Conservation (phyloP, 2,797 vertebrate species). For the Epinephelus coioides region DNA sequence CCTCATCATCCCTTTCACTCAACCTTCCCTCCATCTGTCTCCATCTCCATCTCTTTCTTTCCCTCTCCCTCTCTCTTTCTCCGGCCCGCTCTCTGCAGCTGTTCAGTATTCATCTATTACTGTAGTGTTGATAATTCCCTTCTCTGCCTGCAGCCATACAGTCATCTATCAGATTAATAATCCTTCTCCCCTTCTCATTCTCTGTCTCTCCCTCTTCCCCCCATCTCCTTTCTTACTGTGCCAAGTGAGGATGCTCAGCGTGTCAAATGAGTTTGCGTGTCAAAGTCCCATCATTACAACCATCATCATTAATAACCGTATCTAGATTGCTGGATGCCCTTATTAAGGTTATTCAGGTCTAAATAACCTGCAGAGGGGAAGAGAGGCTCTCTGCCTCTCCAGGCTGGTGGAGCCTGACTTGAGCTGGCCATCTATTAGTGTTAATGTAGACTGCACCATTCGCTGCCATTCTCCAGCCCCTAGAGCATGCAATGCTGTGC, state of each 20-base stretch:
- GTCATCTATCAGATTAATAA: slow-evolving; percentile 88
- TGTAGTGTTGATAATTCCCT: slow-evolving; percentile 87
- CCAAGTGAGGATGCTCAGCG: slow-evolving; percentile 68
- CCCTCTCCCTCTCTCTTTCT: slow-evolving; percentile 57
- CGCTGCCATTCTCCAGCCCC: slow-evolving; percentile 57
- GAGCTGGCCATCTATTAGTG: slow-evolving; percentile 70
- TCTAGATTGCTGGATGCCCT: slow-evolving; percentile 71
- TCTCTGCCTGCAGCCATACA: slow-evolving; percentile 84
- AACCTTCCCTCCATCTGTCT: slow-evolving; percentile 73
- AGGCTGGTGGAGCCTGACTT: slow-evolving; percentile 45
- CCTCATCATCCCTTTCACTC: slow-evolving; percentile 72
- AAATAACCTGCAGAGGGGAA: slow-evolving; percentile 67
- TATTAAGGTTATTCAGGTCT: slow-evolving; percentile 76
- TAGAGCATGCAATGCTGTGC: slow-evolving; percentile 41
- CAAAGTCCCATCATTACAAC: slow-evolving; percentile 79
- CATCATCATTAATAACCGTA: slow-evolving; percentile 77
- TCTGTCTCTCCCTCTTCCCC: slow-evolving; percentile 30
- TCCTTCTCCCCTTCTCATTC: slow-evolving; percentile 72
- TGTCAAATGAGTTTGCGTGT: slow-evolving; percentile 82
- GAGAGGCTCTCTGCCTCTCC: slow-evolving; percentile 7
- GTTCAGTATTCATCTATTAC: slow-evolving; percentile 87
- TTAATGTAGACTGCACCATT: slow-evolving; percentile 73
- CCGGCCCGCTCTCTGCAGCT: slow-evolving; percentile 76
- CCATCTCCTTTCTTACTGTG: slow-evolving; percentile 55
- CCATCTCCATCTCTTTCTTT: slow-evolving; percentile 62